These are phyloP conservation scores for Diarsia rubi DNA, from an alignment of 2,888 invertebrate genomes.

Conservation along the genomic window DNA sequence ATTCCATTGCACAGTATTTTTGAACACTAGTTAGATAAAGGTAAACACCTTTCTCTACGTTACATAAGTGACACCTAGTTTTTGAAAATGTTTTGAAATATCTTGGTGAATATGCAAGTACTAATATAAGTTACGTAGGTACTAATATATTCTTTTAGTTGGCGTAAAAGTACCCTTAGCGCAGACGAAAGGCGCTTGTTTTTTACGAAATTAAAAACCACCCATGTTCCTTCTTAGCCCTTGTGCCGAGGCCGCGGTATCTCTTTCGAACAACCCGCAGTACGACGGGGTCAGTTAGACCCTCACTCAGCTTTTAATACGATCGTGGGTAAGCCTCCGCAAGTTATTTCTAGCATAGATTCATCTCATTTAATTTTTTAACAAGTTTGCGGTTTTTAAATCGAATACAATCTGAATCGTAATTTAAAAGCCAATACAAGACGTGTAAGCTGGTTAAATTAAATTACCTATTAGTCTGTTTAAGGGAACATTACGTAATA, in stretches of 20 bases:
- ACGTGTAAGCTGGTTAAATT: neutral
- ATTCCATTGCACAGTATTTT: slow-evolving; percentile 16
- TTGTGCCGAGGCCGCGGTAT: too few species aligned
- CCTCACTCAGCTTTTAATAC: neutral
- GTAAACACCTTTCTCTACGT: slow-evolving; percentile 29
- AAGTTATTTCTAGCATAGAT: neutral
- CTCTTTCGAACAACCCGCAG: too few species aligned
- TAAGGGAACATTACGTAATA: too few species aligned
- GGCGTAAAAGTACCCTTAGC: too few species aligned
- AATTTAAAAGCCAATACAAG: neutral
- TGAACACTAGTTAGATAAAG: slow-evolving; percentile 8
- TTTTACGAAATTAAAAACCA: too few species aligned
- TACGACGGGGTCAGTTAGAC: too few species aligned
- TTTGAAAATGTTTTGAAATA: slow-evolving; percentile 3
- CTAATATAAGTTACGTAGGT: too few species aligned
- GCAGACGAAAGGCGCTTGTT: too few species aligned
- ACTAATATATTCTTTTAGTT: neutral
- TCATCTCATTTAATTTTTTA: neutral
- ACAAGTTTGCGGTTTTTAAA: neutral
- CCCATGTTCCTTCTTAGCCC: too few species aligned
- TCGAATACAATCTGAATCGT: neutral
- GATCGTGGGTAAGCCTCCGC: neutral
- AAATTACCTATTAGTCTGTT: neutral
- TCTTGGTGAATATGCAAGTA: neutral
- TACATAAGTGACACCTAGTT: neutral